Evolutionary conservation across 2,113 vertebrate species (phyloP).

Genomic region (Cephalopholis sonnerati): DNA sequence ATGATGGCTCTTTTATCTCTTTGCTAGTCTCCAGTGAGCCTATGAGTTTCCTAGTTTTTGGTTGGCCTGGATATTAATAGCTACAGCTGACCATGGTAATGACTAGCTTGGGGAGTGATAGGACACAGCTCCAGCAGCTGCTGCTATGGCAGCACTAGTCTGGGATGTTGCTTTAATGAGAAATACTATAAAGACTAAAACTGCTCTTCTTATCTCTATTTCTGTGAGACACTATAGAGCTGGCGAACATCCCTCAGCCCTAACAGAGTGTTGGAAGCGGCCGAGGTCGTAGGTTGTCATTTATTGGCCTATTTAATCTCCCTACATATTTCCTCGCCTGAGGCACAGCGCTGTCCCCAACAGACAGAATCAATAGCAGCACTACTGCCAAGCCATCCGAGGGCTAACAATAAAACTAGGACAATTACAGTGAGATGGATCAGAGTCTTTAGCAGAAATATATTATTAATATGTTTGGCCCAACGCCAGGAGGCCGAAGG

Average conservation of each 20-base stretch:
- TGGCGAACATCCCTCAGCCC: conserved; percentile 51
- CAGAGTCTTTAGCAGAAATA: conserved; percentile 64
- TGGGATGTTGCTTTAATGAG: conserved; percentile 62
- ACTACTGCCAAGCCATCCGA: conserved; percentile 50
- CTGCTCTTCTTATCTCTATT: conserved; percentile 57
- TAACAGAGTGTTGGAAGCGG: conserved; percentile 56
- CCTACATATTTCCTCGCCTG: conserved; percentile 72
- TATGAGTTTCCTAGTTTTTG: conserved; percentile 50
- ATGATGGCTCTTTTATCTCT: conserved; percentile 73
- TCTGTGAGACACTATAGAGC: conserved; percentile 27
- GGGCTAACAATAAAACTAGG: conserved; percentile 70
- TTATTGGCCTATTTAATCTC: conserved; percentile 76
- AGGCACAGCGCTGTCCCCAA: conserved; percentile 57
- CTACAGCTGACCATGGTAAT: conserved; percentile 53
- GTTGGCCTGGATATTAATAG: conserved; percentile 62
- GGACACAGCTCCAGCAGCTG: conserved; percentile 45
- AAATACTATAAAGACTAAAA: conserved; percentile 56
- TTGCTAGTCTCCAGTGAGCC: conserved; percentile 54
- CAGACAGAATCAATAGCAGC: conserved; percentile 73
- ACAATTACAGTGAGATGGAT: conserved; percentile 69
- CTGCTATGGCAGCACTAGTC: conserved; percentile 13
- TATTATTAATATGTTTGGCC: conserved; percentile 68
- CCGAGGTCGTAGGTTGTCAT: conserved; percentile 74
- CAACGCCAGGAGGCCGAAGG: conserved; percentile 29
- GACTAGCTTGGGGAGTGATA: conserved; percentile 55